phyloP scores from a whole-genome alignment of 2,888 invertebrate genomes.

The Antheraea assamensis region DNA sequence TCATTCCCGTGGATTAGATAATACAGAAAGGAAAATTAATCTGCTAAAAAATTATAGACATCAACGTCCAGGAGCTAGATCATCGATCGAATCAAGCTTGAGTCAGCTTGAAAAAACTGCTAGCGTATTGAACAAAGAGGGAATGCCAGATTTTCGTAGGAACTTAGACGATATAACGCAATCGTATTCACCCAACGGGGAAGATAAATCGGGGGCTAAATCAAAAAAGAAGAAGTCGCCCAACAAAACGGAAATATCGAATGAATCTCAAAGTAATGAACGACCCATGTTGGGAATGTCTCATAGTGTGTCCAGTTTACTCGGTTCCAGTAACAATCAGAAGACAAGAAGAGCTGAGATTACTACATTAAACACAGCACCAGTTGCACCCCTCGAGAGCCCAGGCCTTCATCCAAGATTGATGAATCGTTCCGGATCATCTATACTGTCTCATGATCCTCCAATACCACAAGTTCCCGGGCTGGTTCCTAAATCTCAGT shows the following conservation, averaged over 20 bases:
- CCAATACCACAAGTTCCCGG: slow-evolving; percentile 36
- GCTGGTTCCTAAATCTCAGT: slow-evolving; percentile 31
- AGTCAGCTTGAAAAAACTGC: slow-evolving; percentile 74
- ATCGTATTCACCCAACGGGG: slow-evolving; percentile 71
- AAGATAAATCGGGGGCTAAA: slow-evolving; percentile 60
- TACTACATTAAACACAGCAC: slow-evolving; percentile 34
- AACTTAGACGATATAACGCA: slow-evolving; percentile 78
- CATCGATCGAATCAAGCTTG: slow-evolving; percentile 69
- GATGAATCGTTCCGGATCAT: slow-evolving; percentile 32
- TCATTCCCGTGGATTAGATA: slow-evolving; percentile 40
- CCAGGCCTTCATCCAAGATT: slow-evolving; percentile 31
- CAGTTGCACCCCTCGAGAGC: slow-evolving; percentile 46
- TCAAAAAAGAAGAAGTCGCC: slow-evolving; percentile 75
- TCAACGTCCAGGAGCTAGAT: slow-evolving; percentile 61
- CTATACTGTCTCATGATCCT: slow-evolving; percentile 39
- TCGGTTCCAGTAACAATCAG: slow-evolving; percentile 48
- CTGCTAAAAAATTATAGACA: slow-evolving; percentile 77
- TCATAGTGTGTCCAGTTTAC: slow-evolving; percentile 72
- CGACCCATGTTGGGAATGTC: slow-evolving; percentile 56
- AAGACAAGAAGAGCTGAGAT: slow-evolving; percentile 46
- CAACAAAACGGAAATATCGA: slow-evolving; percentile 50
- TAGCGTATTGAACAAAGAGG: slow-evolving; percentile 68
- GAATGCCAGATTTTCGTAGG: slow-evolving; percentile 73
- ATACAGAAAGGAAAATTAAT: slow-evolving; percentile 68
- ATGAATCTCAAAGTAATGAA: slow-evolving; percentile 54